Percentiles rank a stretch among this genome's conserved stretches.
phyloP scores from a whole-genome alignment of 2,113 vertebrate genomes.

The Microcebus tavaratra region DNA sequence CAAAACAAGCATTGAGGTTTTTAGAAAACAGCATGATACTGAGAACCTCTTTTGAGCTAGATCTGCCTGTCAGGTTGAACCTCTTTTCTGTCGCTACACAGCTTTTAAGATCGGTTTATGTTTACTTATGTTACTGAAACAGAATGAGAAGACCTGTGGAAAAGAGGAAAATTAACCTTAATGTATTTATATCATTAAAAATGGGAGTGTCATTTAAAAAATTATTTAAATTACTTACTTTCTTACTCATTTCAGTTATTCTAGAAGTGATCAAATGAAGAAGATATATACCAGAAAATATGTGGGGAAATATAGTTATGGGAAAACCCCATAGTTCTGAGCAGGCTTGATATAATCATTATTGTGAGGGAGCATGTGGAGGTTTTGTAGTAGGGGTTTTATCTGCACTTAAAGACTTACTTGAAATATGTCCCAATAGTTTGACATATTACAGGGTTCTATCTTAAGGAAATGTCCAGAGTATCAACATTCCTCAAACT shows the following conservation, averaged over 20 bases:
- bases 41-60: not conserved
- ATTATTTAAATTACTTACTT: not conserved
- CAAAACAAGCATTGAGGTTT: conserved; percentile 22
- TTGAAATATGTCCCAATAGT: not conserved
- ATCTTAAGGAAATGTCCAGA: not conserved
- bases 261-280: not conserved
- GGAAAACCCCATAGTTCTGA: not conserved
- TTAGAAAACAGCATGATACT: not conserved
- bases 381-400: not conserved
- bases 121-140: not conserved
- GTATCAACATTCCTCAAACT: not conserved
- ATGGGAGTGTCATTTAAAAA: not conserved
- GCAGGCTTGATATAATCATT: not conserved
- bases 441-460: not conserved
- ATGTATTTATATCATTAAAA: not conserved
- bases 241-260: not conserved
- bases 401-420: not conserved
- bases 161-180: not conserved
- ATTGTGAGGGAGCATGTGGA: not conserved
- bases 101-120: not conserved
- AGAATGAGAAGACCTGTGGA: not conserved
- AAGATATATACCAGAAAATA: not conserved
- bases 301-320: not conserved
- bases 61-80: not conserved
- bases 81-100: not conserved